Evolutionary conservation across 2,888 invertebrate genomes (phyloP).

Genomic region (Drosophila kambysellisi): DNA sequence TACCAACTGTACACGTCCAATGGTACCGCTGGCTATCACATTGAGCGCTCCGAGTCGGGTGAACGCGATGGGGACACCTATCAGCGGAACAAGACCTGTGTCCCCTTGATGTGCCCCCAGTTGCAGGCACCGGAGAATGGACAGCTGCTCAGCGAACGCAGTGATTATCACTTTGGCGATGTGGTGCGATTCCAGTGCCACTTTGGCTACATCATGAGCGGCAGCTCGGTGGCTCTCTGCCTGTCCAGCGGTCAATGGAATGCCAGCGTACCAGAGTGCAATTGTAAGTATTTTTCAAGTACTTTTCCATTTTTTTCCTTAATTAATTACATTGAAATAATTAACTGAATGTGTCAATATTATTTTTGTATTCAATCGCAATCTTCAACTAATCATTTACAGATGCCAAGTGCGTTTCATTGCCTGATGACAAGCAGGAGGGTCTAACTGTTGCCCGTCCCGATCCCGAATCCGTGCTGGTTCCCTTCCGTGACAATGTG

Average conservation of each 20-base stretch:
- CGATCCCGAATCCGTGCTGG: conserved; percentile 92
- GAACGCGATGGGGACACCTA: conserved; percentile 94
- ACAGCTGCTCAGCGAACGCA: conserved; percentile 91
- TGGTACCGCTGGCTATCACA: conserved; percentile 94
- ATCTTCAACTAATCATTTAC: conserved; percentile 16
- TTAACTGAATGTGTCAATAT: background rate
- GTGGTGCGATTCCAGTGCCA: conserved; percentile 96
- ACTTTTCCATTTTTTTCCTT: background rate
- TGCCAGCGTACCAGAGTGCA: conserved; percentile 96
- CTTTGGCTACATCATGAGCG: conserved; percentile 97
- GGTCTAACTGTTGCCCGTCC: conserved; percentile 92
- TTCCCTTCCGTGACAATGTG: conserved; percentile 96
- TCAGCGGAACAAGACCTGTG: conserved; percentile 97
- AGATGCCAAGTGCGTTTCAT: conserved; percentile 96
- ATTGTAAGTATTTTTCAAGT: conserved; percentile 89
- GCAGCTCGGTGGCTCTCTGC: conserved; percentile 93
- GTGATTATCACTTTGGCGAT: conserved; percentile 95
- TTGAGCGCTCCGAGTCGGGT: conserved; percentile 94
- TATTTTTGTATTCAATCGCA: background rate
- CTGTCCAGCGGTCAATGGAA: conserved; percentile 97
- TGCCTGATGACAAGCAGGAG: conserved; percentile 95
- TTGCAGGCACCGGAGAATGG: conserved; percentile 93
- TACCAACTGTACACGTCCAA: conserved; percentile 94
- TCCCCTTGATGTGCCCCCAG: conserved; percentile 95
- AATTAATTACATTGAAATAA: background rate